Conservation (phyloP, 2,797 vertebrate genomes). For the Ctenochaetus hawaiiensis region DNA sequence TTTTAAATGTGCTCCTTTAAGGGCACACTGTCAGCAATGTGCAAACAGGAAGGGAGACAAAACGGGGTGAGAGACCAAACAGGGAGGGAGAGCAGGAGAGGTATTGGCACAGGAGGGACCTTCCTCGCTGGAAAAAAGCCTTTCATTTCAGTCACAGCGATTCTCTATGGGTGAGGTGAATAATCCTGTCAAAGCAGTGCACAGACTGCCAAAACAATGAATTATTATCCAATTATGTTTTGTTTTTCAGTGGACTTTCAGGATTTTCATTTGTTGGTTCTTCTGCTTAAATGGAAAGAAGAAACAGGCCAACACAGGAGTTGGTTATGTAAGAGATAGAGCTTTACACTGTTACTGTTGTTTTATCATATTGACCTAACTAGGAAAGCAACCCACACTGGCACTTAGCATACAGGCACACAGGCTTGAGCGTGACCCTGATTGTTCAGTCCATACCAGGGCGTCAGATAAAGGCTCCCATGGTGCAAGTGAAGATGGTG, state of each 20-base stretch:
- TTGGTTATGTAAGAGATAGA: conserved; percentile 67
- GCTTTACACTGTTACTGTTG: conserved; percentile 64
- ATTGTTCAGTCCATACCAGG: conserved; percentile 65
- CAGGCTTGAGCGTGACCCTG: conserved; percentile 59
- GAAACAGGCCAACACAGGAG: conserved; percentile 37
- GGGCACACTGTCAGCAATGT: conserved; percentile 58
- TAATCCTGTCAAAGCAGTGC: conserved; percentile 66
- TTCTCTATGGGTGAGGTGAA: conserved; percentile 66
- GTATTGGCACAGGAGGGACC: conserved; percentile 57
- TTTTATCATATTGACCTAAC: conserved; percentile 80
- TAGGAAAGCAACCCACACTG: conserved; percentile 74
- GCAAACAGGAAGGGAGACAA: conserved; percentile 46
- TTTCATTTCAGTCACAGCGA: conserved; percentile 72
- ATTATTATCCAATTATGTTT: conserved; percentile 76
- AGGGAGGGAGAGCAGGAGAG: conserved; percentile 41
- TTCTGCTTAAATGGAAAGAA: conserved; percentile 56
- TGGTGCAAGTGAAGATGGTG: conserved; percentile 58
- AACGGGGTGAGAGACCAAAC: conserved; percentile 47
- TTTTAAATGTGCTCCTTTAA: conserved; percentile 66
- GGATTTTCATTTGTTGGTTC: conserved; percentile 63
- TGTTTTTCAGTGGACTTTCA: conserved; percentile 63
- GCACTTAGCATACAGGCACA: conserved; percentile 75
- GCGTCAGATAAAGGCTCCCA: conserved; percentile 72
- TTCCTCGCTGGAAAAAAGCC: conserved; percentile 61
- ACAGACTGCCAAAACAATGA: conserved; percentile 63